These are phyloP conservation scores for Enteromius argenteus DNA, from an alignment of 2,797 vertebrate species.

Conservation along the genomic window DNA sequence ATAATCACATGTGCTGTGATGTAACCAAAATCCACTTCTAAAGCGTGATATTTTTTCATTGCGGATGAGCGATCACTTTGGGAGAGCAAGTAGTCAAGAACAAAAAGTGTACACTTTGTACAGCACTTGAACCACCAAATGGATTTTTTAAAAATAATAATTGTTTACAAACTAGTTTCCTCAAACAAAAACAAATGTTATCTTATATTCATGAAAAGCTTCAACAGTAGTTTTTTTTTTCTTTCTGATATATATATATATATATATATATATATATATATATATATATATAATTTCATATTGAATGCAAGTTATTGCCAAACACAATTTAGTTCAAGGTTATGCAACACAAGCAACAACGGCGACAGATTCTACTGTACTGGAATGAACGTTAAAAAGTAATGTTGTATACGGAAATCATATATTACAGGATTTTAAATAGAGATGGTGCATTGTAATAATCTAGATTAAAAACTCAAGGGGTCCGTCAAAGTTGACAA, in stretches of 20 bases:
- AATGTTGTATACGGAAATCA: background rate
- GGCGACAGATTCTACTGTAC: background rate
- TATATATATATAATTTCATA: no score
- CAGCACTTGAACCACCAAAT: background rate
- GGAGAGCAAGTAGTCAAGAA: background rate
- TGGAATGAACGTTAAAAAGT: background rate
- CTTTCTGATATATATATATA: background rate
- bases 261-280: no score
- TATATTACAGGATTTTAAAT: background rate
- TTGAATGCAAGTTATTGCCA: background rate
- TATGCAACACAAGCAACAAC: background rate
- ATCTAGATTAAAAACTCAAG: background rate
- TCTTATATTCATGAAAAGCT: background rate
- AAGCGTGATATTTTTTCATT: background rate
- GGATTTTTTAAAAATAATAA: background rate
- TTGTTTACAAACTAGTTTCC: background rate
- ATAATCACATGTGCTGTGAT: conserved; percentile 13
- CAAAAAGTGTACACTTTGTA: background rate
- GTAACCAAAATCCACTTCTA: conserved; percentile 11
- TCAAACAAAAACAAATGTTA: background rate
- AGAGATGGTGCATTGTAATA: background rate
- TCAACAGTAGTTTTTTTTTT: background rate
- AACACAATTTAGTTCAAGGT: conserved; percentile 1
- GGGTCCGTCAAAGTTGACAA: background rate
- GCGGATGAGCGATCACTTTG: background rate